Conservation (phyloP, 2,113 vertebrate genomes). For the Myrmophylax atrothorax region DNA sequence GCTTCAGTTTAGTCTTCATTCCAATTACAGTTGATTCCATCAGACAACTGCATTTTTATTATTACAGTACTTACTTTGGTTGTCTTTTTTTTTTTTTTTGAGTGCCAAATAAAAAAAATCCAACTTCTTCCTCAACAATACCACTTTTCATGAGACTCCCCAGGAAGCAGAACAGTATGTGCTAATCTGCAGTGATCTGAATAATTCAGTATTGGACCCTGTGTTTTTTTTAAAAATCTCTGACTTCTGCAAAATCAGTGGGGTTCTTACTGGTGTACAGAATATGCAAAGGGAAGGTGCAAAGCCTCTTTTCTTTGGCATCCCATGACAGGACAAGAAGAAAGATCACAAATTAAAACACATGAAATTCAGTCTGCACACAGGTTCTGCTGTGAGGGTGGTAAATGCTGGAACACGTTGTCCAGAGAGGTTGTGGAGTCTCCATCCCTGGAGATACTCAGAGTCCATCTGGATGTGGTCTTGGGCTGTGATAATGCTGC, state of each 20-base stretch:
- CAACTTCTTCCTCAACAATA: background rate
- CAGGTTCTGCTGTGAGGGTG: background rate
- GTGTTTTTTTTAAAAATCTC: background rate
- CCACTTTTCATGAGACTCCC: background rate
- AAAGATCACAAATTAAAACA: background rate
- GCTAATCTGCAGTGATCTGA: background rate
- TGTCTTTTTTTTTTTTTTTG: background rate
- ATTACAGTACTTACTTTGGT: background rate
- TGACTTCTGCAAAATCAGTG: background rate
- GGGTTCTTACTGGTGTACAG: background rate
- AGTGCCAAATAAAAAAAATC: background rate
- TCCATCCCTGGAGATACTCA: background rate
- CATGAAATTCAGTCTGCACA: background rate
- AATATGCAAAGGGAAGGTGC: background rate
- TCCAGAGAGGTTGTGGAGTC: background rate
- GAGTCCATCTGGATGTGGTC: background rate
- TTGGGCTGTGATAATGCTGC: accelerated
- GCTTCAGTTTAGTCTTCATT: background rate
- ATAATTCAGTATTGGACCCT: background rate
- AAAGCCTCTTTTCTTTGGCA: background rate
- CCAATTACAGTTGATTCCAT: background rate
- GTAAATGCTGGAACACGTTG: background rate
- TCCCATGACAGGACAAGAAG: background rate
- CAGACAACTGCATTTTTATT: background rate
- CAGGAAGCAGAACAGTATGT: background rate